Percentiles rank a stretch among this genome's conserved stretches.
phyloP scores from a whole-genome alignment of 1,140 invertebrate species.

The Aricia agestis region DNA sequence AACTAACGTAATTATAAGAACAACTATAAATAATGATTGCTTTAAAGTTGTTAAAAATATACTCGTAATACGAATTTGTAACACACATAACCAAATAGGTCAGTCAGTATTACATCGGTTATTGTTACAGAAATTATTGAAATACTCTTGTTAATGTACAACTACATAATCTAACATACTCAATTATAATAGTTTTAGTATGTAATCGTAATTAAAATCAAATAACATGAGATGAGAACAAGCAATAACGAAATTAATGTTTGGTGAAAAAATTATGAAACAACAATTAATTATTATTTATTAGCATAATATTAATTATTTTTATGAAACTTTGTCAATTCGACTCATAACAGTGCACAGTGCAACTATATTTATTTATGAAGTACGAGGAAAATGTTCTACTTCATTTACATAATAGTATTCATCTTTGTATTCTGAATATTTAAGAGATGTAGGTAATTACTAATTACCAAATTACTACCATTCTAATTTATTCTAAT shows the following conservation, averaged over 20 bases:
- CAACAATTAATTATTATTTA: not conserved
- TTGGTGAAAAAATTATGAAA: not conserved
- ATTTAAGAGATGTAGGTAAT: not conserved
- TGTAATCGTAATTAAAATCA: not conserved
- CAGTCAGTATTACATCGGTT: conserved; percentile 13
- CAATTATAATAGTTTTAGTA: not conserved
- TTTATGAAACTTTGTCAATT: not conserved
- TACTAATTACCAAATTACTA: not conserved
- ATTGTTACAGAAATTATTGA: conserved; percentile 5
- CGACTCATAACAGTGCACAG: not conserved
- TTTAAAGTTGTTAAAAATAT: not conserved
- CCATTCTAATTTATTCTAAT: conserved; percentile 3
- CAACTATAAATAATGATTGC: not conserved
- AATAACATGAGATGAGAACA: not conserved
- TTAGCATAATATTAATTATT: not conserved
- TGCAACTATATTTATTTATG: not conserved
- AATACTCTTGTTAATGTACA: conserved; percentile 1
- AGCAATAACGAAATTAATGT: not conserved
- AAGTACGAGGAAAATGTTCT: not conserved
- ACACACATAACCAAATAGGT: conserved; percentile 2
- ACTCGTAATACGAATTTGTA: not conserved
- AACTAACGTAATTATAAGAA: conserved; percentile 39
- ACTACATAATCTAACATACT: not conserved
- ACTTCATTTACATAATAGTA: not conserved
- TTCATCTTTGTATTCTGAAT: not conserved